Evolutionary conservation across 2,888 invertebrate genomes (phyloP), one percentile per base, ranked within the genome.

Genomic region (Glaucopsyche alexis): DNA sequence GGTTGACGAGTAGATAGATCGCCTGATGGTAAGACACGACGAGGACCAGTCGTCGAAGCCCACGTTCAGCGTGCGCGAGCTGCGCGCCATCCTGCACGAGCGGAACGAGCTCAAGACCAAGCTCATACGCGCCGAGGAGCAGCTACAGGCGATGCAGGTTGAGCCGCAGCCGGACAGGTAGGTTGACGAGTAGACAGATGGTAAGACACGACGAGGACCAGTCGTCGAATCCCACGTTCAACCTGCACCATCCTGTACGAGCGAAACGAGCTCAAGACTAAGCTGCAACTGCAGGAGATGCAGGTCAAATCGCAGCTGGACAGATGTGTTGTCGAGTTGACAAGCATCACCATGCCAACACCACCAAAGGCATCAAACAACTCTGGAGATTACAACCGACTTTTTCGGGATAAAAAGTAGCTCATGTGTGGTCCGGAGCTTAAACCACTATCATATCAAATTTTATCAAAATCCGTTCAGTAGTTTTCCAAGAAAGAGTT

Each of bases 41-140:
- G 89, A 87, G 72, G 90, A 89, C 75, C 89, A 89, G 74, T 86
- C 88, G 0, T 84, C 84, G 2, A 84, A 83, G 77, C 90, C 90
- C 2, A 88, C 88, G n/a, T 91, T 87, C 84, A 91, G 89, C 77
- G 90, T 97, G 74, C 94, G 95, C 71, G 98, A 98, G 85, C 92
- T 98, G 38, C 95, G 97, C 80, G 97, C 97, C 81, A 97, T 98
- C 77, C 90, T 98, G 42, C 95, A 96, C 85, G 99, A 99, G 91
- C 94, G 99, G 75, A 99, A 99, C 90, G 97, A 98, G 85, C 94
- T 99, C 73, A 98, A 98, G 84, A 96, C 97, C n/a, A 95, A 96
- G 83, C 96, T 99, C 72, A 96, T 96, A 82, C 97, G 98, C 83
- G 94, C 99, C n/a, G 98, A 98, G 87, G 98, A 99, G 81, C 98